Conservation (phyloP, 1,140 invertebrate species). For the Sitobion miscanthi region DNA sequence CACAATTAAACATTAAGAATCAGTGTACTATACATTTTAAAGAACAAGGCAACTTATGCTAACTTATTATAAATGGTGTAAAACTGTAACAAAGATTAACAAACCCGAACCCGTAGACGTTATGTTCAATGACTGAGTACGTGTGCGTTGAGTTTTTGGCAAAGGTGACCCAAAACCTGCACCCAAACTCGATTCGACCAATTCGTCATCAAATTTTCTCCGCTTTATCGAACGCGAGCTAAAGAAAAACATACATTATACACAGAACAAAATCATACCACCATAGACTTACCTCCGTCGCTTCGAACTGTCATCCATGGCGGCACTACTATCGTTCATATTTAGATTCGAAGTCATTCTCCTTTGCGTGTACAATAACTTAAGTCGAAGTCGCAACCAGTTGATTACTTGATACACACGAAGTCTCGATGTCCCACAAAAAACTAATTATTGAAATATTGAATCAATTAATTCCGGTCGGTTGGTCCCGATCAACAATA, state of each 20-base stretch:
- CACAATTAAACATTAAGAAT: neutral
- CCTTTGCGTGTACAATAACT: neutral
- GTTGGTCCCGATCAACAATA: neutral
- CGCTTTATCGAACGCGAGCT: constrained; percentile 93
- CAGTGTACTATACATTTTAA: neutral
- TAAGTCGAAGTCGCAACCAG: neutral
- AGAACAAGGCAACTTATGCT: neutral
- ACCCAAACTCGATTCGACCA: constrained; percentile 75
- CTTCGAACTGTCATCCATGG: constrained; percentile 51
- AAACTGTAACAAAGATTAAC: neutral
- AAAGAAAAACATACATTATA: constrained; percentile 27
- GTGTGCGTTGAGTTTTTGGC: constrained; percentile 62
- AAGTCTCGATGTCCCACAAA: neutral
- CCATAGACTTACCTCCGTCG: constrained; percentile 3
- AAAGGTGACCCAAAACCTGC: constrained; percentile 45
- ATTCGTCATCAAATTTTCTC: constrained; percentile 95
- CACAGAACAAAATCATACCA: neutral
- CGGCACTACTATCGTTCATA: constrained; percentile 18
- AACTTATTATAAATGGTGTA: neutral
- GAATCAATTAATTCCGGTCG: neutral
- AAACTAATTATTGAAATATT: neutral
- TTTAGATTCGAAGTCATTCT: constrained; percentile 11
- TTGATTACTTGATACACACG: neutral
- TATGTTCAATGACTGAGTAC: constrained; percentile 66
- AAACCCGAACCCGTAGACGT: constrained; percentile 62